phyloP scores from a whole-genome alignment of 2,888 invertebrate species.

The Xestia sexstrigata region DNA sequence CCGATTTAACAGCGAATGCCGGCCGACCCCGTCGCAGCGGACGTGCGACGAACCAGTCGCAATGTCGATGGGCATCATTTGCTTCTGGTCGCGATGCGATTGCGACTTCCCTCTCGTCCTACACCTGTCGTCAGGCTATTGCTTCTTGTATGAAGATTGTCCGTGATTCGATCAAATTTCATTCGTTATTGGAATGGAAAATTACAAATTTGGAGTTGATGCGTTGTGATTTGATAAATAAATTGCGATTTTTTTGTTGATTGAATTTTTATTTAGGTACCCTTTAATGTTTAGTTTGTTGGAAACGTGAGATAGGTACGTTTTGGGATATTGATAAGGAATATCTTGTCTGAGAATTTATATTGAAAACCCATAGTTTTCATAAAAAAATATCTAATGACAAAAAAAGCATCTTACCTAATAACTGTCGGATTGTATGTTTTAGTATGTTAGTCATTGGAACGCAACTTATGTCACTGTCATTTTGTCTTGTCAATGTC shows the following conservation, averaged over 20 bases:
- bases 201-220: slow-evolving; percentile 51
- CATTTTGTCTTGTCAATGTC: no score
- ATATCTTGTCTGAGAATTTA: background rate
- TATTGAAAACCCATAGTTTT: background rate
- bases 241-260: slow-evolving; percentile 53
- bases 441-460: no score
- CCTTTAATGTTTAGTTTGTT: background rate
- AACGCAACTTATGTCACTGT: no score
- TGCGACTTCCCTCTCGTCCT: slow-evolving; percentile 87
- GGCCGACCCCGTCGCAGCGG: slow-evolving; percentile 83
- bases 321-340: background rate
- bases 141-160: slow-evolving; percentile 85
- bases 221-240: slow-evolving; percentile 57
- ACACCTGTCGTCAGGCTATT: slow-evolving; percentile 83
- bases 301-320: background rate
- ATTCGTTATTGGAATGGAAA: slow-evolving; percentile 31
- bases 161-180: slow-evolving; percentile 68
- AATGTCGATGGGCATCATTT: slow-evolving; percentile 82
- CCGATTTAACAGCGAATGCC: slow-evolving; percentile 83
- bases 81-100: slow-evolving; percentile 86
- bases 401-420: no score
- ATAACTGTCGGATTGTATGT: no score
- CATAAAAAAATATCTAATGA: no score
- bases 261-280: slow-evolving; percentile 36
- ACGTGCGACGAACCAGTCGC: slow-evolving; percentile 87